A percentile compares a stretch with the other conserved stretches of the same genome.
These are phyloP conservation scores for Falco concolor DNA, from an alignment of 2,797 vertebrate species.

Conservation along the genomic window DNA sequence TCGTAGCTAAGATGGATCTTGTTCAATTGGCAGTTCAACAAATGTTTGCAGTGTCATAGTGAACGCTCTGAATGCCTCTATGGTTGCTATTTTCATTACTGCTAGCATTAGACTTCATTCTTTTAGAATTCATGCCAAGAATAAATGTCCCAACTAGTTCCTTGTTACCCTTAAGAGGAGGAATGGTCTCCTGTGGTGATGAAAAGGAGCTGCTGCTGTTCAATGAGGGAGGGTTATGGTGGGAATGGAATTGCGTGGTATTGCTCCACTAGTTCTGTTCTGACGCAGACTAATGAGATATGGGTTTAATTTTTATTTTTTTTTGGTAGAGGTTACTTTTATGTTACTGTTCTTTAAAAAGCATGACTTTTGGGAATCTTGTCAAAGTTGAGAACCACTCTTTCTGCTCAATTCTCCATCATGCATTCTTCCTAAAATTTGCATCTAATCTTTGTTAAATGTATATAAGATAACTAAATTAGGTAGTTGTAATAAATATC, in stretches of 20 bases:
- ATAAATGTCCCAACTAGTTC: constrained; percentile 58
- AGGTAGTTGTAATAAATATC: neutral
- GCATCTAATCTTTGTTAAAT: neutral
- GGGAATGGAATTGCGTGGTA: neutral
- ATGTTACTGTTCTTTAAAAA: neutral
- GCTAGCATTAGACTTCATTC: constrained; percentile 49
- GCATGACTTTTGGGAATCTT: neutral
- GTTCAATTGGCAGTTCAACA: constrained; percentile 59
- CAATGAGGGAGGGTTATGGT: neutral
- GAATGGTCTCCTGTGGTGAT: constrained; percentile 56
- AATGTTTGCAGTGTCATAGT: constrained; percentile 66
- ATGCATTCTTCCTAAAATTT: neutral
- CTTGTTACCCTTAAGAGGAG: constrained; percentile 35
- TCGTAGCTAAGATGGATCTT: constrained; percentile 46
- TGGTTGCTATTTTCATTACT: constrained; percentile 67
- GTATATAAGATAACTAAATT: neutral
- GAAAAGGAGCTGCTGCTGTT: constrained; percentile 45
- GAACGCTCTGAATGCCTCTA: constrained; percentile 34
- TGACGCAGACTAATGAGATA: neutral
- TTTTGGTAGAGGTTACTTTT: neutral
- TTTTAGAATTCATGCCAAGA: constrained; percentile 48
- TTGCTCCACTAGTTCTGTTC: neutral
- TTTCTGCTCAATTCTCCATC: neutral
- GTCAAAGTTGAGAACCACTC: neutral
- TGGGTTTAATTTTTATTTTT: neutral